phyloP scores from a whole-genome alignment of 2,888 invertebrate species.

The Ormyrus thymus region DNA sequence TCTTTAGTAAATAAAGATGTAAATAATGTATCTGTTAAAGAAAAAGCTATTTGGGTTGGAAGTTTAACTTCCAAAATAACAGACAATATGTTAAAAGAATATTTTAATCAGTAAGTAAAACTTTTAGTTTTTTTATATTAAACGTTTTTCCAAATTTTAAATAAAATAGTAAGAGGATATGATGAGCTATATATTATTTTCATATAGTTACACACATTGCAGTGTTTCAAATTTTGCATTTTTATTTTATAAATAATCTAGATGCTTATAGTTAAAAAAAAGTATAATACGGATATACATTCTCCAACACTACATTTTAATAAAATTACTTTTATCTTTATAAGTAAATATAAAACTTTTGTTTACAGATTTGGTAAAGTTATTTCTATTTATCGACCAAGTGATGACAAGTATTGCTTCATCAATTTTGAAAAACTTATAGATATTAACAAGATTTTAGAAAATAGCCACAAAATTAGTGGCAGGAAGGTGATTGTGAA shows the following conservation, averaged over 20 bases:
- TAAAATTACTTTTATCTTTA: no score
- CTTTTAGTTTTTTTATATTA: no score
- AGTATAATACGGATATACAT: no score
- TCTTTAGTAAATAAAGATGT: conserved; percentile 21
- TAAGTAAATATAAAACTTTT: conserved; percentile 3
- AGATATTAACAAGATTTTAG: conserved; percentile 28
- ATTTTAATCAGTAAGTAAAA: conserved; percentile 53
- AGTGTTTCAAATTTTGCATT: no score
- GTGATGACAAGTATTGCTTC: conserved; percentile 30
- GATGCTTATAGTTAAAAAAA: no score
- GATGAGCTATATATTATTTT: no score
- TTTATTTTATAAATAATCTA: no score
- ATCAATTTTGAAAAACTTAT: conserved; percentile 47
- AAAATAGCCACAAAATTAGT: background rate
- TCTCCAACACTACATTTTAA: no score
- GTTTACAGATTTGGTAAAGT: conserved; percentile 49
- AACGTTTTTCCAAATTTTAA: no score
- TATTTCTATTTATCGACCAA: conserved; percentile 38
- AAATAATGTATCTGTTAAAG: conserved; percentile 5
- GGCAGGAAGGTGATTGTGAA: no score
- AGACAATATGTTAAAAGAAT: conserved; percentile 48
- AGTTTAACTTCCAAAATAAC: conserved; percentile 50
- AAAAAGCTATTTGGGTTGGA: conserved; percentile 57
- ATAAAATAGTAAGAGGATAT: no score
- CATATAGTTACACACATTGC: no score